Conservation (phyloP, 1,140 invertebrate genomes). For the Pseudomyrmex gracilis region DNA sequence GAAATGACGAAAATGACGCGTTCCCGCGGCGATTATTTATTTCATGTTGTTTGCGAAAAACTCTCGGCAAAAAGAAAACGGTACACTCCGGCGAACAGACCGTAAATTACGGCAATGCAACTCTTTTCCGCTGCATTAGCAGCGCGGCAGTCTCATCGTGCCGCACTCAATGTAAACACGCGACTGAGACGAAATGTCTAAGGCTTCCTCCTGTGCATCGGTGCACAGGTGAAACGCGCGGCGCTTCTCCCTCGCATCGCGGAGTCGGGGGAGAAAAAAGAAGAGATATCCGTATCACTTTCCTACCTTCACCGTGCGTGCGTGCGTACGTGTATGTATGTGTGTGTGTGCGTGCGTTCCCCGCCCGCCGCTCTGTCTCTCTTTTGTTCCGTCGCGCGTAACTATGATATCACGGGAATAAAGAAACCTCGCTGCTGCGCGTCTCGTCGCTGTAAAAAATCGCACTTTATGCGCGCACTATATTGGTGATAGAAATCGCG, state of each 20-base stretch:
- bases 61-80: background rate
- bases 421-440: constrained; percentile 6
- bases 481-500: background rate
- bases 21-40: background rate
- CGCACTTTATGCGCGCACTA: background rate
- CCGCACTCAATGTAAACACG: constrained; percentile 76
- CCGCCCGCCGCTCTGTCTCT: constrained; percentile 41
- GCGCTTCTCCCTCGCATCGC: constrained; percentile 75
- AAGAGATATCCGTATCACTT: constrained; percentile 72
- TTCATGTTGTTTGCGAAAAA: background rate
- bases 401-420: constrained; percentile 56
- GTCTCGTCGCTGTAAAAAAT: background rate
- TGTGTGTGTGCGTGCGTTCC: background rate
- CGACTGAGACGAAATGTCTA: constrained; percentile 77
- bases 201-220: constrained; percentile 77
- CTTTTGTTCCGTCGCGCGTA: constrained; percentile 62
- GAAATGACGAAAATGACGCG: background rate
- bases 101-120: constrained; percentile 7
- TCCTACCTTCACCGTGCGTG: constrained; percentile 56
- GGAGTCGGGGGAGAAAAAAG: constrained; percentile 71
- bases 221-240: constrained; percentile 64
- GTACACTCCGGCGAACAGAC: background rate
- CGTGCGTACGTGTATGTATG: background rate
- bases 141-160: constrained; percentile 41
- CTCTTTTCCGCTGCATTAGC: constrained; percentile 16